Conservation (phyloP, 1,140 invertebrate species). For the Drosophila takahashii region DNA sequence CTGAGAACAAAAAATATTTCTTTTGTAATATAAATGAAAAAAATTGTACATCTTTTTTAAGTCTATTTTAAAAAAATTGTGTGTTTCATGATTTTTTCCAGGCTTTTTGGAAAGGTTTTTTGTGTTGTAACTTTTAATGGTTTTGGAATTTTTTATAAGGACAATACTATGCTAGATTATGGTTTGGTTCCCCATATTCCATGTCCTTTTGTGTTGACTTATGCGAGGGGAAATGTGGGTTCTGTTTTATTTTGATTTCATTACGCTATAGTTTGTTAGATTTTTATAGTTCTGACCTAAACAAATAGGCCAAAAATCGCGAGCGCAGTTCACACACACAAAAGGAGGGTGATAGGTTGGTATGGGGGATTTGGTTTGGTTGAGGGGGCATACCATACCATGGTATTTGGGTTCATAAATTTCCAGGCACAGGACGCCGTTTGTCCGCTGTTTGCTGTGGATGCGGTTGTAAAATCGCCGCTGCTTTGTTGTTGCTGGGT, state of each 20-base stretch:
- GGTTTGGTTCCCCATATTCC: neutral
- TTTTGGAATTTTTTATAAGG: neutral
- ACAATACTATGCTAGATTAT: neutral
- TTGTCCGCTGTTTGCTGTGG: constrained; percentile 27
- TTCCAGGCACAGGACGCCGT: constrained; percentile 6
- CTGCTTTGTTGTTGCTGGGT: constrained; percentile 16
- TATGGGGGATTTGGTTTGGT: neutral
- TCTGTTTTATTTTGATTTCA: constrained; percentile 39
- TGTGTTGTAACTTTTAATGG: constrained; percentile 9
- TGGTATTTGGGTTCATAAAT: constrained; percentile 36
- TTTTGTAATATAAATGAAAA: too few species aligned
- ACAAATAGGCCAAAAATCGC: constrained; percentile 55
- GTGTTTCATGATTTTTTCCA: too few species aligned
- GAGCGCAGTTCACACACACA: neutral
- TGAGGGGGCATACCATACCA: constrained; percentile 24
- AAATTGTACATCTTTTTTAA: too few species aligned
- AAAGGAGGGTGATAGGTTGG: neutral
- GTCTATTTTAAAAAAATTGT: too few species aligned
- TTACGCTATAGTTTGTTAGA: constrained; percentile 37
- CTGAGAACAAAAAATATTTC: too few species aligned
- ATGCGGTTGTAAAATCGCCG: constrained; percentile 36
- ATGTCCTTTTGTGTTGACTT: constrained; percentile 9
- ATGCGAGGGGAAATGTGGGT: constrained; percentile 17
- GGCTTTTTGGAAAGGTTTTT: too few species aligned
- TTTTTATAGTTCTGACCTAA: constrained; percentile 66